Conservation (phyloP, 2,113 vertebrate genomes). For the human (Homo sapiens) region DNA sequence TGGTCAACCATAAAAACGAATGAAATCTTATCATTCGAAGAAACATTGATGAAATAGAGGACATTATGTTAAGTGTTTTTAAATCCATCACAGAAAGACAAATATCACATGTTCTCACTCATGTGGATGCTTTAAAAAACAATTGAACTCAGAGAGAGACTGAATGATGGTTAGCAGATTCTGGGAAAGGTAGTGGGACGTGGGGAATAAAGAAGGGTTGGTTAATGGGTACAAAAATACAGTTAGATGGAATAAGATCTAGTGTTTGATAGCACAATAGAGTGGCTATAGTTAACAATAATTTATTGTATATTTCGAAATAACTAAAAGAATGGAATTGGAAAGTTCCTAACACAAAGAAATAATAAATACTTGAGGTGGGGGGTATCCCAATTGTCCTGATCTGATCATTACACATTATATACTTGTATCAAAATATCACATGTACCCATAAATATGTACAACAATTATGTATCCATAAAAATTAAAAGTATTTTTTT, state of each 20-base stretch:
- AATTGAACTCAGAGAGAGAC: not conserved
- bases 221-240: not conserved
- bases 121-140: not conserved
- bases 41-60: not conserved
- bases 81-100: not conserved
- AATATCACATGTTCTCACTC: not conserved
- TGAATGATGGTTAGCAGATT: not conserved
- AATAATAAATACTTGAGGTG: not conserved
- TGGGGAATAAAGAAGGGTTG: not conserved
- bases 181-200: not conserved
- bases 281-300: not conserved
- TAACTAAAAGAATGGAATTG: not conserved
- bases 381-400: not conserved
- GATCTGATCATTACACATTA: not conserved
- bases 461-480: not conserved
- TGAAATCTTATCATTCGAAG: not conserved
- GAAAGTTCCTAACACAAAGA: not conserved
- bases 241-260: not conserved
- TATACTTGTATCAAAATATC: not conserved
- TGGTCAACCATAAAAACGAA: not conserved
- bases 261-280: not conserved
- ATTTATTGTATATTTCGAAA: not conserved
- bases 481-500: not conserved
- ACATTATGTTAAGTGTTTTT: not conserved
- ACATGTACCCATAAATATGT: not conserved